Percentiles rank a stretch among this genome's conserved stretches.
Conservation (phyloP, 2,888 invertebrate genomes). For the Coleophora flavipennella region DNA sequence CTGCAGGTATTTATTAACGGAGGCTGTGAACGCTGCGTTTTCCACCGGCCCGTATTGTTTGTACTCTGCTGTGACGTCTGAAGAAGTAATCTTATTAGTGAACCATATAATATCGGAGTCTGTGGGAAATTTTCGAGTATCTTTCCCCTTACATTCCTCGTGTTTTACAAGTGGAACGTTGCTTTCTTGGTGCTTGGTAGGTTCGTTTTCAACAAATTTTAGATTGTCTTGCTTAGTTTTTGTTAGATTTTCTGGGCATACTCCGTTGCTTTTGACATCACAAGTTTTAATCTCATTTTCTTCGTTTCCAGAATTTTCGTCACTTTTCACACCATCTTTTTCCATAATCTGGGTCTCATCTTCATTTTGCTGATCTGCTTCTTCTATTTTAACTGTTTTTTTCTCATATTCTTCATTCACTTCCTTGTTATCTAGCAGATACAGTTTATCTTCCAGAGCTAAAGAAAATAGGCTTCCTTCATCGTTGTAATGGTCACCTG, state of each 20-base stretch:
- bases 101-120: background rate
- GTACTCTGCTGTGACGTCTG: background rate
- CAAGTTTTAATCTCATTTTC: too few species aligned
- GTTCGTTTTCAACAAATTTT: background rate
- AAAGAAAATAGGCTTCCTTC: constrained; percentile 18
- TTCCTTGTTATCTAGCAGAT: background rate
- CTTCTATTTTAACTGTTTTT: background rate
- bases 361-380: background rate
- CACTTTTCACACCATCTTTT: background rate
- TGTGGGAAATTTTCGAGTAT: background rate
- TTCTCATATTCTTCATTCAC: background rate
- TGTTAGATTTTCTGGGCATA: too few species aligned
- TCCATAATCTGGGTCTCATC: background rate
- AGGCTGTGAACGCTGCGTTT: constrained; percentile 16
- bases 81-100: background rate
- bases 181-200: background rate
- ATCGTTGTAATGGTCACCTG: constrained; percentile 9
- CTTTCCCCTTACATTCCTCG: background rate
- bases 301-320: background rate
- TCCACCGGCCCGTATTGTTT: constrained; percentile 11
- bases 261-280: too few species aligned
- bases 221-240: too few species aligned
- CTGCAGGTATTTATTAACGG: constrained; percentile 13
- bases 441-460: constrained; percentile 17
- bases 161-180: background rate